phyloP scores from a whole-genome alignment of 1,140 invertebrate species.

The Bombus ignitus region DNA sequence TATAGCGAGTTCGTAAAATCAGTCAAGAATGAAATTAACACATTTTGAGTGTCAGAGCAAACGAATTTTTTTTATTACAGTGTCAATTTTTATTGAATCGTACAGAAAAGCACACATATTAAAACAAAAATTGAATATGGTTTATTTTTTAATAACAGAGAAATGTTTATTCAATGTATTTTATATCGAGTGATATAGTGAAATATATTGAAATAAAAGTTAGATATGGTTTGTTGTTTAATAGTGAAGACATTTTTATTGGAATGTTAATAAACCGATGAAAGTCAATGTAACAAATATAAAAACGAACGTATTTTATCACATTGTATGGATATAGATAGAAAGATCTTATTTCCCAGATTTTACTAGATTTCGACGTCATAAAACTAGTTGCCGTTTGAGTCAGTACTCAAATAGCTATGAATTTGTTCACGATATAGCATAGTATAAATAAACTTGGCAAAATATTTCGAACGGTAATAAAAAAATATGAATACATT shows the following conservation, averaged over 20 bases:
- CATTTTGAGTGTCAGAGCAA: neutral
- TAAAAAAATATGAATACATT: neutral
- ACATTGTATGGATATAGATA: neutral
- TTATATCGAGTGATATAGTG: neutral
- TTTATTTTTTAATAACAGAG: neutral
- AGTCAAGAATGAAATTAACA: slow-evolving; percentile 1
- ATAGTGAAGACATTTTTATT: neutral
- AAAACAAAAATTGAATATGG: no score
- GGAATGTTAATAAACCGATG: neutral
- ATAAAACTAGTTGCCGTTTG: neutral
- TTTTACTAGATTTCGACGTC: neutral
- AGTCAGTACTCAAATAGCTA: neutral
- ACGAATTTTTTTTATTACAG: neutral
- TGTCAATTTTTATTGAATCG: neutral
- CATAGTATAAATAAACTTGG: neutral
- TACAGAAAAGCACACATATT: no score
- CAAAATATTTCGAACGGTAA: neutral
- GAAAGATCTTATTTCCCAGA: neutral
- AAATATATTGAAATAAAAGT: neutral
- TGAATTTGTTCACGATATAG: neutral
- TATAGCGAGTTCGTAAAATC: neutral
- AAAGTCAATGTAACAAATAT: neutral
- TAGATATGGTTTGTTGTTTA: neutral
- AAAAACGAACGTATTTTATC: neutral
- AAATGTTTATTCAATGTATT: neutral